Conservation (phyloP, 2,888 invertebrate species). For the Erpobdella octoculata region DNA sequence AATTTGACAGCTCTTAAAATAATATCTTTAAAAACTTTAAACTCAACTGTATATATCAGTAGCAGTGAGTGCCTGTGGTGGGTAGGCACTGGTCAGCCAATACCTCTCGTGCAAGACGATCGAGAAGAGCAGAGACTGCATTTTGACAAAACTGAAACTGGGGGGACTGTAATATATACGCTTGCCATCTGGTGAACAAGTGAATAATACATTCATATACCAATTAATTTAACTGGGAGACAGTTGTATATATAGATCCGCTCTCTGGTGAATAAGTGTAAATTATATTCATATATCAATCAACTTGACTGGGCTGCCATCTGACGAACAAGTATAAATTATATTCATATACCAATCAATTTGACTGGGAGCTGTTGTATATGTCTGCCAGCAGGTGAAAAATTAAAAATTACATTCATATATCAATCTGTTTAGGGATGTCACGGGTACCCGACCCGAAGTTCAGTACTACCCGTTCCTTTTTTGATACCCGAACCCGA, state of each 20-base stretch:
- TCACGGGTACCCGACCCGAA: too few species aligned
- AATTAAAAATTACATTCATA: too few species aligned
- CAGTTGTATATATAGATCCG: not conserved
- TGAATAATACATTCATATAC: not conserved
- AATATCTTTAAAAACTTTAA: not conserved
- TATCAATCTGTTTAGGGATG: too few species aligned
- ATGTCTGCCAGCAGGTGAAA: too few species aligned
- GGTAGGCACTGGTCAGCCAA: not conserved
- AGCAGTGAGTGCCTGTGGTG: not conserved
- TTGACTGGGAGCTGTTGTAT: too few species aligned
- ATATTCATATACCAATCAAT: too few species aligned
- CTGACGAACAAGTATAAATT: not conserved
- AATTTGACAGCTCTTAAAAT: not conserved
- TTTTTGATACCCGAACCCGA: too few species aligned
- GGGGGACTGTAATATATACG: slow-evolving; percentile 13
- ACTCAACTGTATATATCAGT: slow-evolving; percentile 6
- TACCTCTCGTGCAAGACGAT: not conserved
- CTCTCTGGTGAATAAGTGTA: not conserved
- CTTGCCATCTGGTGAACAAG: not conserved
- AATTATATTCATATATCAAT: not conserved
- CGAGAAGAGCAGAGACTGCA: not conserved
- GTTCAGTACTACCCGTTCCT: too few species aligned
- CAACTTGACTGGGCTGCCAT: too few species aligned
- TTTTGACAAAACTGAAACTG: not conserved
- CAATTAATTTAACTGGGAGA: too few species aligned